Evolutionary conservation across 2,888 invertebrate genomes (phyloP).

Genomic region (Pharmacophagus antenor): DNA sequence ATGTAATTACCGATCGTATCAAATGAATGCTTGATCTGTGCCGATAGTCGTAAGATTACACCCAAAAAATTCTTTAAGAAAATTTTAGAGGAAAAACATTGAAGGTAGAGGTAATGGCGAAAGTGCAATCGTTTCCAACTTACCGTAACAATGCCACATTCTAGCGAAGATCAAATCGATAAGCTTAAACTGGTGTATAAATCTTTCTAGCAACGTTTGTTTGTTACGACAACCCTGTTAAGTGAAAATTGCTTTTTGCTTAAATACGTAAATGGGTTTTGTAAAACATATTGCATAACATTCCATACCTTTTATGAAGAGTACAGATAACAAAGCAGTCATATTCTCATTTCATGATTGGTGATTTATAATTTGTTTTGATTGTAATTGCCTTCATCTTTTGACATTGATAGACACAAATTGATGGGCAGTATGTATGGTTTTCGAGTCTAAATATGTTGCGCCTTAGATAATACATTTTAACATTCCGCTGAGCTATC

Average conservation of each 20-base stretch:
- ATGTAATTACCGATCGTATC: no score
- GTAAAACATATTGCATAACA: constrained; percentile 48
- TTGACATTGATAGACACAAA: no score
- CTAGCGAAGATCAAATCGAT: constrained; percentile 53
- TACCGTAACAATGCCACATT: constrained; percentile 58
- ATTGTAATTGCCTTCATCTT: not conserved
- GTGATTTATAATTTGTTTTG: not conserved
- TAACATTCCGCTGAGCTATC: no score
- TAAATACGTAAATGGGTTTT: constrained; percentile 61
- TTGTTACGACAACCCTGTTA: constrained; percentile 53
- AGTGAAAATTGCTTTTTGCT: constrained; percentile 57
- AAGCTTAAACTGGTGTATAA: constrained; percentile 55
- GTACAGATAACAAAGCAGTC: not conserved
- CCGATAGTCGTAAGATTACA: not conserved
- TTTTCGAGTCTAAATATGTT: no score
- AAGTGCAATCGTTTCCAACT: constrained; percentile 59
- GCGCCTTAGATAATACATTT: no score
- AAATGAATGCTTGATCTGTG: no score
- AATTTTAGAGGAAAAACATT: constrained; percentile 44
- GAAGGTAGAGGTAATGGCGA: constrained; percentile 46
- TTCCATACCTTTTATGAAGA: not conserved
- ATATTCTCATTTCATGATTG: not conserved
- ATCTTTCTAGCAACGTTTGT: constrained; percentile 55
- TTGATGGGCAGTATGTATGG: no score
- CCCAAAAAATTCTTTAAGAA: constrained; percentile 45